Evolutionary conservation across 2,888 invertebrate species (phyloP), one percentile per base, ranked within the genome.

Genomic region (Eilema caniola): DNA sequence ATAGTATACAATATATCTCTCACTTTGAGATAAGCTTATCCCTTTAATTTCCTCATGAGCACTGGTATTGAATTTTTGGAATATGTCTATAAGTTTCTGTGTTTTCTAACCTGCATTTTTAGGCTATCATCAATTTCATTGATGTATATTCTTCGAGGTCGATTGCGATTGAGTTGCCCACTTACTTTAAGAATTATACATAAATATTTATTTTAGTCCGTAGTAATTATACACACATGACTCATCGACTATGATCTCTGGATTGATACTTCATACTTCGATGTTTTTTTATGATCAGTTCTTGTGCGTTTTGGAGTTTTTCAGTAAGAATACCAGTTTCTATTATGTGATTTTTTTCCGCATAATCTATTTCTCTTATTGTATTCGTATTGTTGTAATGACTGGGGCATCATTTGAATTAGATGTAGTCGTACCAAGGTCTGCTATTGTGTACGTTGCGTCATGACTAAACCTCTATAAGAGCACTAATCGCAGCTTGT

Each of bases 401-500:
- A 78, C 69, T 70, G 56, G 41, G 67, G 53, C 57, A 66, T 71
- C 53, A 73, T 71, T 76, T 71, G 59, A 65, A 76, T 73, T 74
- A 66, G 56, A 70, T 57, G 72, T 73, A 72, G 69, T 72, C 57
- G 63, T 70, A 63, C 68, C 89, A 88, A 92, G 89, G 90, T 86
- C 86, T 85, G 78, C 85, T 74, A 88, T 92, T 91, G 88, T 91
- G 85, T 80, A 75, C 78, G 85, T 85, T 85, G 83, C 80, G 85
- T 91, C 89, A 90, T 88, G 84, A 88, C 81, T 86, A 79, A 82
- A 85, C 84, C 83, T 82, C 88, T 83, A 84, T 84, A 85, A 87
- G 88, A 87, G 79, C 80, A 82, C 85, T 89, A 89, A 89, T 90
- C 87, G 87, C 85, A 74, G 83, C 85, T 89, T 84, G 88, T 89